Evolutionary conservation across 2,888 invertebrate species (phyloP), one percentile per base, ranked within the genome.

Genomic region (Cephus nigrinus): DNA sequence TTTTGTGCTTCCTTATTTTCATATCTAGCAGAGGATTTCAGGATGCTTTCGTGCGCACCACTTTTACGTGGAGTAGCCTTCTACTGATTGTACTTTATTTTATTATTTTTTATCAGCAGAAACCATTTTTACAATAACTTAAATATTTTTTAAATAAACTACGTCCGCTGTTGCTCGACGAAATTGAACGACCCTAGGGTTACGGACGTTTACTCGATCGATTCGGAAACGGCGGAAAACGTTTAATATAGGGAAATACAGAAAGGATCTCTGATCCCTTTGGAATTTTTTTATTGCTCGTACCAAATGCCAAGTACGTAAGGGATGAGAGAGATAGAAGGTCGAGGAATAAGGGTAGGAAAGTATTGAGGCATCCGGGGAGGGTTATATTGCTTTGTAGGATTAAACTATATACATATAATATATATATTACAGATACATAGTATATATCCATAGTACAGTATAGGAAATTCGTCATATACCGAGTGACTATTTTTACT

Each of bases 321-420:
- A 11, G 23, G 31, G 32, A 32, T 31, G 71, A 72, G 69, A 34
- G 73, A 31, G 75, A 30, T 30, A 75, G 32, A 30, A 36, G 75
- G 30, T 34, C 11, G 36, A 69, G 35, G 40, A 76, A 30, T 40
- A 69, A 40, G 73, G 30, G 71, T 74, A 71, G 68, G 78, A 80
- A 73, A 74, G 55, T 32, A 74, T 12, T 36, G 79, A 73, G 74
- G 77, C 33, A 79, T 73, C 68, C 74, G 73, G 75, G 36, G 77
- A 73, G 75, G 81, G 79, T 80, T 84, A 82, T 83, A 84, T 80
- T 77, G 81, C 79, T 74, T 73, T 80, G 78, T 79, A 80, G 80
- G 84, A 84, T 84, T 84, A 83, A 84, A 83, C 80, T 55, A 23
- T 9, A 23, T 55, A 23, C 23, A 55, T 23, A 40, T 1, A 23